These are phyloP conservation scores for Neomicropteryx cornuta DNA, from an alignment of 1,140 invertebrate species.

Conservation along the genomic window DNA sequence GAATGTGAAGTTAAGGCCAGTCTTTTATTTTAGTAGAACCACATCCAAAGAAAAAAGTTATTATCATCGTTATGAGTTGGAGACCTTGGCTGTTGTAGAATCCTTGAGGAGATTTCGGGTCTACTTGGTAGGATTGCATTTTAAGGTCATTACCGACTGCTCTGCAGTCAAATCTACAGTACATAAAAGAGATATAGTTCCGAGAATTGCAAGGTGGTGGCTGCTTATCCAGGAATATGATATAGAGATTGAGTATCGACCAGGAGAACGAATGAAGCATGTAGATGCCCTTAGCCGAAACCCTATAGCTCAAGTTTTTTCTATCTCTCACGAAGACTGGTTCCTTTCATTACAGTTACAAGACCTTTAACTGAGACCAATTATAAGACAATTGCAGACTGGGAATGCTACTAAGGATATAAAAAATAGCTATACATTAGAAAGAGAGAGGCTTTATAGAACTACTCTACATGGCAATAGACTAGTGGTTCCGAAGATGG, in stretches of 20 bases:
- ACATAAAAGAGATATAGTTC: slow-evolving; percentile 13
- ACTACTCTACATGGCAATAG: slow-evolving; percentile 13
- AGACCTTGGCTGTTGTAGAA: slow-evolving; percentile 18
- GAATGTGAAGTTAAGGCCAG: slow-evolving; percentile 4
- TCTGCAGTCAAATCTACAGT: slow-evolving; percentile 16
- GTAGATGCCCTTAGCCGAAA: slow-evolving; percentile 23
- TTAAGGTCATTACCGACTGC: slow-evolving; percentile 20
- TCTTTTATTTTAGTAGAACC: slow-evolving; percentile 8
- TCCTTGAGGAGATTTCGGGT: slow-evolving; percentile 25
- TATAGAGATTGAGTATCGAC: slow-evolving; percentile 18
- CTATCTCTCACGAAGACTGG: slow-evolving; percentile 12
- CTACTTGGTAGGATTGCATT: slow-evolving; percentile 24
- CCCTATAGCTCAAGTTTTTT: slow-evolving; percentile 4
- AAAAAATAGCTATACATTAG: slow-evolving; percentile 9
- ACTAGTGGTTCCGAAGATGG: slow-evolving; percentile 17
- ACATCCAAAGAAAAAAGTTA: slow-evolving; percentile 7
- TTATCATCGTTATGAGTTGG: slow-evolving; percentile 18
- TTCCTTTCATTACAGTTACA: slow-evolving; percentile 13
- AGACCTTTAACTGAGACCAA: slow-evolving; percentile 9
- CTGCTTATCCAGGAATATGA: slow-evolving; percentile 19
- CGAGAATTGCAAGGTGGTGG: slow-evolving; percentile 19
- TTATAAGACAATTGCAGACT: slow-evolving; percentile 11
- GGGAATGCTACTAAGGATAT: slow-evolving; percentile 8
- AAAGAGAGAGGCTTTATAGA: slow-evolving; percentile 13
- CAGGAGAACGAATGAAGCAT: slow-evolving; percentile 20